Evolutionary conservation across 1,140 invertebrate genomes (phyloP).

Genomic region (Neelides sp.): DNA sequence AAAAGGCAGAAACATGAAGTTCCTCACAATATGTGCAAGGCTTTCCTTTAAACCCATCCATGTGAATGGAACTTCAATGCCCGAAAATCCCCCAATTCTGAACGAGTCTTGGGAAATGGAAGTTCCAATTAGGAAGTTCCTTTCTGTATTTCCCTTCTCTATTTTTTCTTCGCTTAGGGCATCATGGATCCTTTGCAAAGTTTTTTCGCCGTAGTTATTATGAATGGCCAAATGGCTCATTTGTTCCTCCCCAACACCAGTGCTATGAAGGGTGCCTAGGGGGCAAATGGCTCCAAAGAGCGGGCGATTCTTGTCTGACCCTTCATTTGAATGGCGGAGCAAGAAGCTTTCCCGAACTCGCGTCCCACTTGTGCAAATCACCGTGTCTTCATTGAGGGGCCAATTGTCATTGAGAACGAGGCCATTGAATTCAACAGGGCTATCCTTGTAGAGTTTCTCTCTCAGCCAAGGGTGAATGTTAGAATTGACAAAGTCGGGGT

Average conservation of each 20-base stretch:
- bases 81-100: slow-evolving; percentile 13
- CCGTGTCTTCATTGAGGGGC: slow-evolving; percentile 9
- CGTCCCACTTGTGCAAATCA: not conserved
- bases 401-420: slow-evolving; percentile 18
- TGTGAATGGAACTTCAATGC: slow-evolving; percentile 24
- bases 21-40: slow-evolving; percentile 17
- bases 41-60: slow-evolving; percentile 25
- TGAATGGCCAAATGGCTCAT: slow-evolving; percentile 17
- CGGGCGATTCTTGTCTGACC: no score
- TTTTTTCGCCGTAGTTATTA: slow-evolving; percentile 21
- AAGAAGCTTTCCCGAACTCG: no score
- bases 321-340: no score
- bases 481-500: slow-evolving; percentile 10
- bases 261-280: slow-evolving; percentile 4
- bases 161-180: not conserved
- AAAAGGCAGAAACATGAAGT: slow-evolving; percentile 21
- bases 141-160: not conserved
- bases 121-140: slow-evolving; percentile 5
- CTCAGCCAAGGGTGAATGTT: not conserved
- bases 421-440: slow-evolving; percentile 4
- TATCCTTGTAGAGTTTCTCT: not conserved
- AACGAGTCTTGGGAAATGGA: slow-evolving; percentile 16
- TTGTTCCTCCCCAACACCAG: not conserved
- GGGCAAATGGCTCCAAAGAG: no score
- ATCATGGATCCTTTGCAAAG: slow-evolving; percentile 1